Conservation (phyloP, 2,113 vertebrate genomes). For the Scopus umbretta region DNA sequence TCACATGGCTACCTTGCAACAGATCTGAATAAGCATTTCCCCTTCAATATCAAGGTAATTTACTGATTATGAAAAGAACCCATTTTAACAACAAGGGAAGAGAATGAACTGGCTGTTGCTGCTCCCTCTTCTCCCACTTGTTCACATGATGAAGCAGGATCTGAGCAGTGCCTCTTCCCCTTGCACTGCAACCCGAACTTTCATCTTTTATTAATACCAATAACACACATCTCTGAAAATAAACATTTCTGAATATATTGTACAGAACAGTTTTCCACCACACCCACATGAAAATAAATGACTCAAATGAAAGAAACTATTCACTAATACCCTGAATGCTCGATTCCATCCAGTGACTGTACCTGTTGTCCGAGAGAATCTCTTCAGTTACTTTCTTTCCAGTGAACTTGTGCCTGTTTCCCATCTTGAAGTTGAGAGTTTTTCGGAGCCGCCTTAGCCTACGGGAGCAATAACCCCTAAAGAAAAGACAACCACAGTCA, state of each 20-base stretch:
- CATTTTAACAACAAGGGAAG: neutral
- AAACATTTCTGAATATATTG: neutral
- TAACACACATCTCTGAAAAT: neutral
- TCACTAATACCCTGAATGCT: neutral
- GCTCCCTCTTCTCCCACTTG: neutral
- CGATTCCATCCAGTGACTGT: neutral
- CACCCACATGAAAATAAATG: neutral
- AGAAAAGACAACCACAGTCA: neutral
- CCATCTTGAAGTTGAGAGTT: conserved; percentile 96
- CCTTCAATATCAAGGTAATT: neutral
- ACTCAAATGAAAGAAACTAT: neutral
- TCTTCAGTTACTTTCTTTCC: conserved; percentile 95
- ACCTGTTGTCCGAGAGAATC: conserved; percentile 93
- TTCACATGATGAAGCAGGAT: neutral
- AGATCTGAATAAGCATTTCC: neutral
- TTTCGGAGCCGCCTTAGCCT: conserved; percentile 91
- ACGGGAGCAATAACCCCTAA: conserved; percentile 94
- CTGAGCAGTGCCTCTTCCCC: neutral
- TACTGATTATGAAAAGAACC: neutral
- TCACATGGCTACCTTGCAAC: neutral
- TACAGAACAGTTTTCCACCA: neutral
- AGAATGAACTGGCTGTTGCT: neutral
- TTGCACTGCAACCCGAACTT: neutral
- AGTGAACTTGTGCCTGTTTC: conserved; percentile 94
- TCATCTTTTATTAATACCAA: neutral